A percentile compares a stretch with the other conserved stretches of the same genome.
phyloP scores from a whole-genome alignment of 2,113 vertebrate genomes.

The Apodemus speciosus region DNA sequence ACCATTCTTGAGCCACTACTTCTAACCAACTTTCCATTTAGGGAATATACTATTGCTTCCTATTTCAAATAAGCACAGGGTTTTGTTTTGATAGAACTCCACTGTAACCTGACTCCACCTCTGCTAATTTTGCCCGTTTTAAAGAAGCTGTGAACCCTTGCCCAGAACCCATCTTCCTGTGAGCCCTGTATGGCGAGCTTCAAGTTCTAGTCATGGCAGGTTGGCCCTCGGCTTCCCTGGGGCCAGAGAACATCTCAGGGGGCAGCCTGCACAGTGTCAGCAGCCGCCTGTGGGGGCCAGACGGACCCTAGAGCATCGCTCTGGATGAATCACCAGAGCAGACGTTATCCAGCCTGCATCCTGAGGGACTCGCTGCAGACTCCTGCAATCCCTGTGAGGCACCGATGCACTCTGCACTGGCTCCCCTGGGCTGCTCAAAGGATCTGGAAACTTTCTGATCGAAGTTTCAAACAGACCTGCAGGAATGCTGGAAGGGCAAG shows the following conservation, averaged over 20 bases:
- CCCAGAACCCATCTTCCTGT: neutral
- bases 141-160: neutral
- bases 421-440: neutral
- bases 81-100: neutral
- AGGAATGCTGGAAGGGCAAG: neutral
- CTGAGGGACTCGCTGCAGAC: neutral
- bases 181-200: neutral
- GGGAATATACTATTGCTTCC: neutral
- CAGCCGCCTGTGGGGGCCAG: neutral
- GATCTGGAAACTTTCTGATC: neutral
- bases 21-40: neutral
- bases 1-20: neutral
- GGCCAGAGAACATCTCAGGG: neutral
- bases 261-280: neutral
- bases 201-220: neutral
- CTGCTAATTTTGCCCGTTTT: neutral
- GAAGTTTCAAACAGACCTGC: neutral
- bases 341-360: neutral
- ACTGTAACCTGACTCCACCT: neutral
- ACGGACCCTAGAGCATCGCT: neutral
- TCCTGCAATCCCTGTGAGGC: neutral
- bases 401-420: no score
- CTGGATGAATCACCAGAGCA: neutral
- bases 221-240: neutral
- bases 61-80: neutral